phyloP scores from a whole-genome alignment of 2,888 invertebrate species.

The Tiliacea aurago region DNA sequence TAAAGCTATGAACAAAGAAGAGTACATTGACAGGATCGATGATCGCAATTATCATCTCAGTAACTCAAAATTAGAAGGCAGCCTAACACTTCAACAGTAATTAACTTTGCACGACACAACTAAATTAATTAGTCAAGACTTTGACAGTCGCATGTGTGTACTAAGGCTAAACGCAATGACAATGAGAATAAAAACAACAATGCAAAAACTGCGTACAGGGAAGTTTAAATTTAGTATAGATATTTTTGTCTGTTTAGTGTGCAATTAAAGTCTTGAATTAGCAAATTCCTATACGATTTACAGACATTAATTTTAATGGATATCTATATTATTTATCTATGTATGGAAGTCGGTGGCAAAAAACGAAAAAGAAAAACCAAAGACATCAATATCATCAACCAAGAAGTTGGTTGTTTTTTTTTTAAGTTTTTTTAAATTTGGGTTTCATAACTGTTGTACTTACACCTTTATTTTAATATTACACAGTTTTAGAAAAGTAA shows the following conservation, averaged over 20 bases:
- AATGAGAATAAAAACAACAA: slow-evolving; percentile 10
- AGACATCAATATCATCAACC: no score
- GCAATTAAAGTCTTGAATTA: slow-evolving; percentile 36
- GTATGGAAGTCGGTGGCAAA: no score
- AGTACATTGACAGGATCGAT: not conserved
- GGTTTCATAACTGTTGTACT: no score
- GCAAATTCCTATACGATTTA: slow-evolving; percentile 29
- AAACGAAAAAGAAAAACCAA: no score
- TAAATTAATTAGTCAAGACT: slow-evolving; percentile 38
- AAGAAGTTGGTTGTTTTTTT: no score
- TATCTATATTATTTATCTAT: no score
- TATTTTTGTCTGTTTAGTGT: not conserved
- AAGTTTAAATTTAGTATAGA: slow-evolving; percentile 33
- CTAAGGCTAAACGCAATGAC: slow-evolving; percentile 41
- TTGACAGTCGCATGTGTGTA: slow-evolving; percentile 15
- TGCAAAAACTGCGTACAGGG: slow-evolving; percentile 28
- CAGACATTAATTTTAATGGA: slow-evolving; percentile 15
- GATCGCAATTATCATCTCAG: slow-evolving; percentile 1
- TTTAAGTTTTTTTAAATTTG: no score
- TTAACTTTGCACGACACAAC: slow-evolving; percentile 32
- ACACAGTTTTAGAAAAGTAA: not conserved
- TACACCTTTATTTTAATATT: no score
- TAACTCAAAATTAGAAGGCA: not conserved
- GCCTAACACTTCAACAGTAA: slow-evolving; percentile 12
- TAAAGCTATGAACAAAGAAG: not conserved